phyloP scores from a whole-genome alignment of 2,113 vertebrate genomes.

The Cavia porcellus region DNA sequence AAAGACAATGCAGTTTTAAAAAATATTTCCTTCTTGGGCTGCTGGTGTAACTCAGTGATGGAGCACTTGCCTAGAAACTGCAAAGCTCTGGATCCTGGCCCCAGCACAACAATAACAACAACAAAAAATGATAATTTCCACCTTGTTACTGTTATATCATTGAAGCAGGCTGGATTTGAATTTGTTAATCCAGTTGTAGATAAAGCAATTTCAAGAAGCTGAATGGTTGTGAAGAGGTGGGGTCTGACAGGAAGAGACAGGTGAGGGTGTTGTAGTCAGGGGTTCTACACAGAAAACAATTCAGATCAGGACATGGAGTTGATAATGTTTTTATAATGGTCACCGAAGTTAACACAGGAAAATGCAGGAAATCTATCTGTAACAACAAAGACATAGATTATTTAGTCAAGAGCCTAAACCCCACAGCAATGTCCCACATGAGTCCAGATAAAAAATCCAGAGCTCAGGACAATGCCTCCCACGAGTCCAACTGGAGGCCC shows the following conservation, averaged over 20 bases:
- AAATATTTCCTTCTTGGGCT: neutral
- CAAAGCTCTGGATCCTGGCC: neutral
- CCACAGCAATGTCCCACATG: no score
- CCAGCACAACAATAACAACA: neutral
- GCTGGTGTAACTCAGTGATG: neutral
- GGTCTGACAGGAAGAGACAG: neutral
- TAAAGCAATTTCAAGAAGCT: neutral
- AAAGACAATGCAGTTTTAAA: neutral
- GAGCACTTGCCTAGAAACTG: neutral
- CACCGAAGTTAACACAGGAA: no score
- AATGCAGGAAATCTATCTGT: no score
- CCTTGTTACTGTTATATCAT: neutral
- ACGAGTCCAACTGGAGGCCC: no score
- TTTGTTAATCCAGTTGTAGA: neutral
- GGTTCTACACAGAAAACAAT: no score
- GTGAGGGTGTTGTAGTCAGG: neutral
- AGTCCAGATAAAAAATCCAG: no score
- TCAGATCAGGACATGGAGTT: no score
- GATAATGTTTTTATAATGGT: no score
- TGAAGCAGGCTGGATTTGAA: neutral
- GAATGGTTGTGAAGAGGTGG: neutral
- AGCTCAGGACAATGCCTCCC: no score
- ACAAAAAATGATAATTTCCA: neutral
- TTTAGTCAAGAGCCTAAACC: no score
- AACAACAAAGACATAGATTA: no score